These are phyloP conservation scores for Bungarus multicinctus DNA, from an alignment of 2,113 vertebrate species.

Conservation along the genomic window DNA sequence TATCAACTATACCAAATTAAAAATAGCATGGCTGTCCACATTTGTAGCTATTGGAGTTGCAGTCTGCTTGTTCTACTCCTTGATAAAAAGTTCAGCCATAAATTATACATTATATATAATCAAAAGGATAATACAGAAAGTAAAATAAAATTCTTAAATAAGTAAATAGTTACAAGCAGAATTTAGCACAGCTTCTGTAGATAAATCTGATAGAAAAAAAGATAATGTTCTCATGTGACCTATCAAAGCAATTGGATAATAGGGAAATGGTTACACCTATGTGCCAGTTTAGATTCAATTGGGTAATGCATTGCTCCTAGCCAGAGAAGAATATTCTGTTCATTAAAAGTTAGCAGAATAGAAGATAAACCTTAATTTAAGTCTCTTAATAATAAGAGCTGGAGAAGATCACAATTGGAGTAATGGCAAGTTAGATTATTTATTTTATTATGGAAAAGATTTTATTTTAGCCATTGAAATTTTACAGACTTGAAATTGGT, in stretches of 20 bases:
- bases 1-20: not conserved
- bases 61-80: not conserved
- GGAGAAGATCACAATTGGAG: not conserved
- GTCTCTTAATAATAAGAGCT: not conserved
- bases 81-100: not conserved
- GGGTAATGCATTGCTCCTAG: not conserved
- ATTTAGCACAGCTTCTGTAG: not conserved
- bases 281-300: not conserved
- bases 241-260: not conserved
- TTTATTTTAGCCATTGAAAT: not conserved
- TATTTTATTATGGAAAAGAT: not conserved
- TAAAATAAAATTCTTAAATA: not conserved
- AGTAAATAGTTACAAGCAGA: not conserved
- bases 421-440: not conserved
- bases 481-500: slow-evolving; percentile 2
- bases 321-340: not conserved
- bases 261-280: not conserved
- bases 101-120: not conserved
- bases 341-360: not conserved
- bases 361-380: not conserved
- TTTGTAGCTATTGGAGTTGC: too few relatives aligned
- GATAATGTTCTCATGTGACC: not conserved
- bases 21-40: not conserved
- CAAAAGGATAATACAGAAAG: not conserved
- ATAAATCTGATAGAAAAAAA: not conserved